These are phyloP conservation scores for Opisthograptis luteolata DNA, from an alignment of 2,888 invertebrate genomes.

Conservation along the genomic window DNA sequence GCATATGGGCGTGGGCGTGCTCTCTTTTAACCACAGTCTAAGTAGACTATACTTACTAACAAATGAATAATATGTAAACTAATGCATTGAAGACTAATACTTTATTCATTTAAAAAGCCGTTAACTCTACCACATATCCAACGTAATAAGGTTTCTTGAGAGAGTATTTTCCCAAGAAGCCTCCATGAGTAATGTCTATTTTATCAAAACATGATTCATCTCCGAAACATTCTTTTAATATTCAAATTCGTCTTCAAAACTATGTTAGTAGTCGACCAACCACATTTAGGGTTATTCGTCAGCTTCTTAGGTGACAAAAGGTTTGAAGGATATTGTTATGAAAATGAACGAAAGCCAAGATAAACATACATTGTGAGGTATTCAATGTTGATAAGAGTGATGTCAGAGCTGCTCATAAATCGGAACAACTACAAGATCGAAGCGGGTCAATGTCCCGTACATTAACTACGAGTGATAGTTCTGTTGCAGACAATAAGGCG, in stretches of 20 bases:
- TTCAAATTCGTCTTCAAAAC: conserved; percentile 41
- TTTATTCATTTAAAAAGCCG: neutral
- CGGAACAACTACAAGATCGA: conserved; percentile 57
- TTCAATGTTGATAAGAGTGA: conserved; percentile 48
- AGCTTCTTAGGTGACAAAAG: conserved; percentile 17
- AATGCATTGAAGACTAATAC: neutral
- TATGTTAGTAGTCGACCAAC: conserved; percentile 17
- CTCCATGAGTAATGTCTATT: conserved; percentile 38
- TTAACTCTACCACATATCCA: neutral
- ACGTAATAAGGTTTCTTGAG: neutral
- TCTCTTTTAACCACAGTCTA: too few species aligned
- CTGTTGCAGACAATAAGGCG: conserved; percentile 64
- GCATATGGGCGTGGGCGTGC: too few species aligned
- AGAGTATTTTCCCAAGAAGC: conserved; percentile 25
- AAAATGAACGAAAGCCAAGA: conserved; percentile 35
- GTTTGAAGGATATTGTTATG: conserved; percentile 36
- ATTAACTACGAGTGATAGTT: conserved; percentile 62
- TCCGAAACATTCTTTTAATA: conserved; percentile 45
- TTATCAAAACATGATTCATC: conserved; percentile 52
- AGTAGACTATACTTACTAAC: too few species aligned
- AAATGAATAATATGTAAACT: too few species aligned
- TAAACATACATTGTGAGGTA: conserved; percentile 31
- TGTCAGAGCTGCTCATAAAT: conserved; percentile 54
- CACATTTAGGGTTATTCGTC: conserved; percentile 10
- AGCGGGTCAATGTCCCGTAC: conserved; percentile 69